Evolutionary conservation across 2,113 vertebrate species (phyloP), one percentile per base, ranked within the genome.

Genomic region (Daphoenositta chrysoptera): DNA sequence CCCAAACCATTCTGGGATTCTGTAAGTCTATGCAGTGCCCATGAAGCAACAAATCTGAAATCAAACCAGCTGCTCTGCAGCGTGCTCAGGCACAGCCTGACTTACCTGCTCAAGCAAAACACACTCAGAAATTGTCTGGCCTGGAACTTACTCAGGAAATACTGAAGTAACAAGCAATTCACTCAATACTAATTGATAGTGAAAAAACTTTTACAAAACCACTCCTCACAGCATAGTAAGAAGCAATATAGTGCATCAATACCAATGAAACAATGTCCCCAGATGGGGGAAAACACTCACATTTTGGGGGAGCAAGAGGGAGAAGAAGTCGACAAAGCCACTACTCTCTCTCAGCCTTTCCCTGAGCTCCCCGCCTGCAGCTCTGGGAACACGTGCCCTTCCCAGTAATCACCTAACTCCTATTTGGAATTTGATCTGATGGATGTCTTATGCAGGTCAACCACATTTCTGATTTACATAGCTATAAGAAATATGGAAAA

Each of bases 211-310:
- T 10, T 15, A 39, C 8, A 45, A 76, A 84, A 40, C 18, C 9
- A 19, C 26, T 68, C 17, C 35, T 63, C 9, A 2, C 15, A 76
- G 40, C 37, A 65, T 13, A 70, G 16, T 3, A 33, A 89, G 20
- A 75, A 94, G 58, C 31, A 78, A 72, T 77, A 75, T 51, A 63
- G 3, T 87, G 35, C 48, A 44, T 30, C 44, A 30, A 7, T 16
- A 65, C 13, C 21, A 24, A 10, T 7, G n/a, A 71, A 89, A 81
- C 5, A 45, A 22, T 56, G 39, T n/a, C 56, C 26, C 9, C 35
- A 60, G 12, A 11, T 11, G 14, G 20, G 35, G 30, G 20, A 17
- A 60, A 75, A 6, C 13, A 13, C 35, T 71, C 1, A 0, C 1
- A 4, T 64, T 64, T 75, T 56, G n/a, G 40, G 39, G 40, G 27